Base-by-base conservation (phyloP, 2,113 vertebrate species). In the Enhydra lutris region DNA sequence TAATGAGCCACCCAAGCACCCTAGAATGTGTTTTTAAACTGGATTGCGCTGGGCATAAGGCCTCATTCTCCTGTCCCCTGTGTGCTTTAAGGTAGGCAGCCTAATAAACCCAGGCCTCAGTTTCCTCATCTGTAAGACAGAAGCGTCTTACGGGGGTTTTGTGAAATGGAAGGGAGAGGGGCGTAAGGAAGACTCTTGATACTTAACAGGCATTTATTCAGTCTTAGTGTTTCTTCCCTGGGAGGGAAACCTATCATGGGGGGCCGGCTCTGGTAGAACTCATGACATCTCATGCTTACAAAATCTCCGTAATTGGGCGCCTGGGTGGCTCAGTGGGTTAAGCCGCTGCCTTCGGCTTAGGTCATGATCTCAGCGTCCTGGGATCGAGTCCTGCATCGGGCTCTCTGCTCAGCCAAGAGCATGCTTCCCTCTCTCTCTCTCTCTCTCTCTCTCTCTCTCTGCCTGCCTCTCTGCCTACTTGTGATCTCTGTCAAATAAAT, bases 221-320 rank as follows among this genome's bases (percentile, higher is more conserved):
- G 12, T 55, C n/a, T 65, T 82, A 1, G 0, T 57, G n/a, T 86
- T 83, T 65, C 42, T 71, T 14, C 45, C 69, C 21, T 39, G 29
- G 42, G n/a, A 71, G 36, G 34, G 63, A 82, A 92, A 42, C 8
- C 18, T 8, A 7, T 42, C 17, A 11, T 7, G 6, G 61, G 67
- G 12, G 39, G 21, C 67, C 45, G 36, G 24, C 29, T 92, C 18
- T 39, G 52, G 69, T 42, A 83, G 50, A 81, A 39, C 69, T 89
- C 89, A 67, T 47, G 47, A 7, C 86, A 45, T 86, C 79, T 61
- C 71, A 20, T 1, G 31, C 76, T 87, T 76, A n/a, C 63, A 85
- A 90, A 47, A 73, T 92, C 82, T 90, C 81, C 61, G 14, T 82
- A 79, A 95, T 95, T 95, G n/a, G n/a, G n/a, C n/a, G n/a, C n/a